Percentiles rank a stretch among this genome's conserved stretches.
phyloP scores from a whole-genome alignment of 2,797 vertebrate genomes.

The Loriculus beryllinus region DNA sequence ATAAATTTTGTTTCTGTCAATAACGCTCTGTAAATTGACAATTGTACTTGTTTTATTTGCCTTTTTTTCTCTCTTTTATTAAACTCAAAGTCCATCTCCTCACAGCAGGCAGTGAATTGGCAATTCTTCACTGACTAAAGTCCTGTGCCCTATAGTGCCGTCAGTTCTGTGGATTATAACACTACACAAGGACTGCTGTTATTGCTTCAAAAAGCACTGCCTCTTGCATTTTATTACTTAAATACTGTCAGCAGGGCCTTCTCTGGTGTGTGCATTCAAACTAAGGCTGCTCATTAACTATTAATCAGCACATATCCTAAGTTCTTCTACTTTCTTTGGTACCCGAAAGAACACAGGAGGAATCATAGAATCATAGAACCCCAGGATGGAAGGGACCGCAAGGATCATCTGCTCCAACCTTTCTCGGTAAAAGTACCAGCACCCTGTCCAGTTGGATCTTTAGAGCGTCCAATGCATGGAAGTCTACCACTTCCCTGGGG shows the following conservation, averaged over 20 bases:
- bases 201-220: not conserved
- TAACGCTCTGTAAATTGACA: not conserved
- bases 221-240: not conserved
- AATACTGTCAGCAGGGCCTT: not conserved
- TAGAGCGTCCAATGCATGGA: not conserved
- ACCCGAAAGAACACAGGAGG: not conserved
- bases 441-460: not conserved
- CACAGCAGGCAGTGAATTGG: not conserved
- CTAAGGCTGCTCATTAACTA: constrained; percentile 27
- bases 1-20: not conserved
- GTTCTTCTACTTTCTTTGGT: not conserved
- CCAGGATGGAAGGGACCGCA: not conserved
- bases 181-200: not conserved
- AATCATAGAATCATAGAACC: not conserved
- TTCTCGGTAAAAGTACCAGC: not conserved
- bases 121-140: not conserved
- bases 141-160: not conserved
- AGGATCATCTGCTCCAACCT: not conserved
- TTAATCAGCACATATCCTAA: not conserved
- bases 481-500: not conserved
- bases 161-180: not conserved
- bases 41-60: not conserved
- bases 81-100: not conserved
- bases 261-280: constrained; percentile 8
- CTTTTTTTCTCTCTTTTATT: not conserved